Evolutionary conservation across 92 coral and sea anemone species (phyloP), one percentile per base, ranked within the genome.

Genomic region (Meandrina meandrites): DNA sequence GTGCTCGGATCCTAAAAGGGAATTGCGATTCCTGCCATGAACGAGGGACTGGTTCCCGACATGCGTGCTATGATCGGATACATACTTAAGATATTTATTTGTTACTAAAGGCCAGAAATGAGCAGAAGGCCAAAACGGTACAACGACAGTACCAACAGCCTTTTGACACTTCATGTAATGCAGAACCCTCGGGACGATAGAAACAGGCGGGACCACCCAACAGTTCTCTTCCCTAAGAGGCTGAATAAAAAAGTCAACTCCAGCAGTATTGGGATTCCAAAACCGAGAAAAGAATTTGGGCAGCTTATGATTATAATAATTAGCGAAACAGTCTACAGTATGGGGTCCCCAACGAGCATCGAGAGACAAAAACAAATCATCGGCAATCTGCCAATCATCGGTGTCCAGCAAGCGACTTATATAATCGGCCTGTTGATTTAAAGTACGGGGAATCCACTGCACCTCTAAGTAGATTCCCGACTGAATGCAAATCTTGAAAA

Each of bases 221-320:
- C 82, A 84, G 31, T 85, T 85, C 66, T 83, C n/a, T 81, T 10
- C 54, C 62, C 86, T 72, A 69, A 19, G 81, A 79, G 81, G 22
- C 60, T 87, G 84, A 79, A 86, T 51, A 51, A 76, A 87, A 79
- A 89, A 56, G 54, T 91, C 94, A 1, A 91, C 53, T 1, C 94
- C 94, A 21, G 74, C 73, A 0, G 92, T 70, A 40, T 85, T 90
- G 34, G 91, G 94, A 71, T 81, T 88, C 94, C 89, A 91, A 68
- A 83, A 91, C 72, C 89, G 71, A 15, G 89, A 88, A 66, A 83
- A 88, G 58, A 78, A 92, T 51, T 53, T 86, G 40, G 68, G 81
- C 27, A 90, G 80, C 80, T 92, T 86, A 27, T 70, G 66, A 42
- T 90, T 92, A 34, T 86, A 77, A 75, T 89, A 47, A 87, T 62